Conservation (phyloP, 2,113 vertebrate genomes). For the Drymodes brunneopygia region DNA sequence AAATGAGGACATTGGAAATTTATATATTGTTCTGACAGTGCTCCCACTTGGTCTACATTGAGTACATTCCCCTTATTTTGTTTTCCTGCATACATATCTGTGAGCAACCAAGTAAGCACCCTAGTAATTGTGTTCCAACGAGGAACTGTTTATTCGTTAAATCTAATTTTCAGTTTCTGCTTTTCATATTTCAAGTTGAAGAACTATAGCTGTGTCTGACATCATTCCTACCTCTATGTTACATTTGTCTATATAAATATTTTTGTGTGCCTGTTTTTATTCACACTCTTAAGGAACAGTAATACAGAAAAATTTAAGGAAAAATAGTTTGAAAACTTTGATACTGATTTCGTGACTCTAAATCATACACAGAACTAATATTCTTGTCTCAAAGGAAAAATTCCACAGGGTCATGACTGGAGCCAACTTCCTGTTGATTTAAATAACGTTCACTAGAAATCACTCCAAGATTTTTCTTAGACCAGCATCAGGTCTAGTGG, state of each 20-base stretch:
- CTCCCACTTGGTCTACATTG: not conserved
- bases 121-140: not conserved
- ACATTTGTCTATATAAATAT: not conserved
- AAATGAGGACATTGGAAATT: not conserved
- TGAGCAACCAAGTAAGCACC: not conserved
- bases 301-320: not conserved
- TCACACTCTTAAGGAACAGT: not conserved
- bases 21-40: not conserved
- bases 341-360: not conserved
- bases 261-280: not conserved
- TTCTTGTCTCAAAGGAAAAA: not conserved
- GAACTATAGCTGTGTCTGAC: not conserved
- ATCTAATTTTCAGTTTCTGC: not conserved
- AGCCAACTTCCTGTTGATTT: not conserved
- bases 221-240: not conserved
- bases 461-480: not conserved
- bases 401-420: not conserved
- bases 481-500: not conserved
- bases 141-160: not conserved
- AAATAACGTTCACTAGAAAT: not conserved
- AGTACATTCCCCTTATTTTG: not conserved
- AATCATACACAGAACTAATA: not conserved
- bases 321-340: not conserved
- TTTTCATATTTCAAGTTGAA: not conserved
- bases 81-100: not conserved